Base-by-base conservation (phyloP, 2,888 invertebrate genomes). In the Pardosa pseudoannulata region DNA sequence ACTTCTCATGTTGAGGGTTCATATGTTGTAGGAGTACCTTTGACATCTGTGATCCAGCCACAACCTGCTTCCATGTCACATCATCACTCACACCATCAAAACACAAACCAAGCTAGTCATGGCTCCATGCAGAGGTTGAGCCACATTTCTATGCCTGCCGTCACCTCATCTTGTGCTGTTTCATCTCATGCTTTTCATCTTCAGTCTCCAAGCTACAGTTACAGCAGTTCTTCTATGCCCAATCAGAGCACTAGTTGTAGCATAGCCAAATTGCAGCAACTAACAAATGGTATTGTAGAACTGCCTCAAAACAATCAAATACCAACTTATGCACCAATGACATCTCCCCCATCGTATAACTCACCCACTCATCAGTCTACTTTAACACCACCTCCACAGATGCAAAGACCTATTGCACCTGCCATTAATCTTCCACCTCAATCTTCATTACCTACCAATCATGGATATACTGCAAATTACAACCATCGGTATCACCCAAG, bases 241-340 rank as follows among this genome's bases (percentile, higher is more conserved):
- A 83, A 89, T 27, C 89, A 90, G 68, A 90, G 90, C 78, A 90
- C 91, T 88, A 94, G 95, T 88, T 96, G 97, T 92, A 96, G 96
- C 91, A 93, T 98, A 72, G 96, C 97, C 85, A 97, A 97, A 92
- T 93, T 98, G 89, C 98, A 98, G 92, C 98, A 98, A 92, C 93
- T 98, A 91, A 97, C 98, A 0, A 97, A 97, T 91, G 96, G 96
- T 91, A 92, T 96, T 79, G 95, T 95, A 89, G 91, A 92, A 64
- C 93, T 94, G 92, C 93, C 90, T 62, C 91, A 91, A 7, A 46
- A 46, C 16, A 90, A 94, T 75, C 94, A 94, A 0, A 94, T 94
- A 0, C 90, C 92, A 80, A 92, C 93, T 79, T 94, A 94, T 90
- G 94, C 93, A 89, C 94, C 94, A 79, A 93, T 93, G 92, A 92